These are phyloP conservation scores for Smittia aterrima DNA, from an alignment of 2,888 invertebrate genomes.

Conservation along the genomic window DNA sequence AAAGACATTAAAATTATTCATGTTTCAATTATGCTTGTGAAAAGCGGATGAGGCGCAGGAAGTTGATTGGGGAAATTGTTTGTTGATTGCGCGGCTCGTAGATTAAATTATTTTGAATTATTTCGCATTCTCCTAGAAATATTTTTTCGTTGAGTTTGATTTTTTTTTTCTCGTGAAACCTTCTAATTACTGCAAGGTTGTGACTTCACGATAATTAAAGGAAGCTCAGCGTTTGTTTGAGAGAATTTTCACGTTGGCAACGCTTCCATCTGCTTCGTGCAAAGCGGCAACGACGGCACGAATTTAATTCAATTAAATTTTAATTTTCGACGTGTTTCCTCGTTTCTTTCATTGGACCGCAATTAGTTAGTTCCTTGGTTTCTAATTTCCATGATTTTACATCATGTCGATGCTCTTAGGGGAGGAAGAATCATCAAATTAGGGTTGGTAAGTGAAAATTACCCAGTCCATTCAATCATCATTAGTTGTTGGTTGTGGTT, in stretches of 20 bases:
- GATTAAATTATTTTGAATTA: background rate
- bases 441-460: background rate
- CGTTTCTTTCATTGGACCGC: background rate
- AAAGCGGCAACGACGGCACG: too few species aligned
- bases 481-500: background rate
- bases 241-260: too few species aligned
- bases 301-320: constrained; percentile 8
- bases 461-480: background rate
- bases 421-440: background rate
- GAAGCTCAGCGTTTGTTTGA: too few species aligned
- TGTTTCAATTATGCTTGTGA: background rate
- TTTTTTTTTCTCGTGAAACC: too few species aligned
- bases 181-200: too few species aligned
- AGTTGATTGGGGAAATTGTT: constrained; percentile 17
- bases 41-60: background rate
- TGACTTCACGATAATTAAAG: too few species aligned
- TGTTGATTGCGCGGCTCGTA: background rate
- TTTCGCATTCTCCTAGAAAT: background rate
- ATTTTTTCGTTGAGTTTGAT: too few species aligned
- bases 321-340: background rate
- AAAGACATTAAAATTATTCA: constrained; percentile 10
- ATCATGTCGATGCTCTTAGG: background rate
- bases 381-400: background rate
- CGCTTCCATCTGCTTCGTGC: too few species aligned
- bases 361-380: constrained; percentile 7